Evolutionary conservation across 2,888 invertebrate species (phyloP), one percentile per base, ranked within the genome.

Genomic region (Allophyes oxyacanthae): DNA sequence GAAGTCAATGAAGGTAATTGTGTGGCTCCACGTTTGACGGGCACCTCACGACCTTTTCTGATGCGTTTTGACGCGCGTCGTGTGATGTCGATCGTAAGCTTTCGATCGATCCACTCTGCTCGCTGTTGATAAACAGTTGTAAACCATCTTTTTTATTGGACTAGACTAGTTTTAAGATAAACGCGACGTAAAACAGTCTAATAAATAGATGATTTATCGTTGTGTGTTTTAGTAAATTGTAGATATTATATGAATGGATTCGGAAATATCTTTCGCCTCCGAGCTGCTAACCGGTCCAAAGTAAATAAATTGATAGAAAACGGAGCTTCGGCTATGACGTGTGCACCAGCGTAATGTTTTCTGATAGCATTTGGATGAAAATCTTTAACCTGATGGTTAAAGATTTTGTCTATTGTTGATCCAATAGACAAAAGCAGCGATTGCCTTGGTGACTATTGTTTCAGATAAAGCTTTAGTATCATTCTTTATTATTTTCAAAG

Each of bases 11-110:
- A 53, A 43, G 63, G 60, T 72, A 60, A 66, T 65, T 51, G 58
- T 53, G 52, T 25, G 20, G 41, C 14, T 7, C 11, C 7, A 36
- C 20, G 38, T 28, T 25, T 61, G 65, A 72, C 61, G 46, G 53
- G 33, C 65, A 52, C 28, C 52, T 66, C 76, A 75, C 73, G 75
- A 76, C 43, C 52, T 45, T n/a, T 15, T 34, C 10, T 15, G 48
- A 9, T 14, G 13, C n/a, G 26, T 6, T 11, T 20, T 9, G 37
- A 26, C 33, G 26, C 10, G 10, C 36, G 41, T 45, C 44, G 25
- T 26, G 26, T 14, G 10, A 34, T 38, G 32, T 6, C 40, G 7
- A 34, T 32, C 34, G 9, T 9, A 34, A 9, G 28, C 15, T 30
- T 11, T 37, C 10, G 11, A 38, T 20, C 11, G 15, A 33, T n/a